Evolutionary conservation across 2,797 vertebrate species (phyloP), one percentile per base, ranked within the genome.

Genomic region (Hybognathus amarus): DNA sequence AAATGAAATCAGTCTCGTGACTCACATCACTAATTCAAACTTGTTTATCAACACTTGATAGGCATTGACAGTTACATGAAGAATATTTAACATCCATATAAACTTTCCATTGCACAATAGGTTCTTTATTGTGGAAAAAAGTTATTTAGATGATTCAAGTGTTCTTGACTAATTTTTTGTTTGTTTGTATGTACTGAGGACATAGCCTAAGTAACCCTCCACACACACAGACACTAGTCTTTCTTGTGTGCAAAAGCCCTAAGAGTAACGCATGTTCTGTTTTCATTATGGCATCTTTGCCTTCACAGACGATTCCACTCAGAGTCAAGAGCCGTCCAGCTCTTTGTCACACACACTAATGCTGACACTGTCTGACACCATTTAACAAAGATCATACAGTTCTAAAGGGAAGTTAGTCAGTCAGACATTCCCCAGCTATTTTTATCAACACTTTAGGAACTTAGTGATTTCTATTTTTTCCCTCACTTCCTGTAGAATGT

Each of bases 281-380:
- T 80, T 81, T 71, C 22, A 54, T 9, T 66, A 38, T 9, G 18
- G 45, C 45, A 36, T 69, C 61, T 69, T 80, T 63, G 52, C 42
- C 50, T 52, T 56, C 52, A 67, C 69, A 80, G 54, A 75, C n/a
- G 47, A 67, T 59, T 73, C 45, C 77, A 87, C 84, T 85, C 66
- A 69, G 82, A 73, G 71, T 82, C 30, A 77, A 85, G 83, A 83
- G 83, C 74, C 8, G 13, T 13, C 52, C 71, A 74, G 70, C 56
- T 79, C 50, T 69, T 63, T 36, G 63, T 50, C 80, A 54, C 66
- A 63, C 24, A 73, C 27, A 56, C 66, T 42, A 45, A 63, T 7
- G 38, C 68, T 12, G 11, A 83, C 78, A 80, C 78, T 56, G 22
- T 84, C 71, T 83, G 86, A 87, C 82, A 82, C 27, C 56, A 50